These are phyloP conservation scores for Muscicapa striata DNA, from an alignment of 2,797 vertebrate genomes.

Conservation along the genomic window DNA sequence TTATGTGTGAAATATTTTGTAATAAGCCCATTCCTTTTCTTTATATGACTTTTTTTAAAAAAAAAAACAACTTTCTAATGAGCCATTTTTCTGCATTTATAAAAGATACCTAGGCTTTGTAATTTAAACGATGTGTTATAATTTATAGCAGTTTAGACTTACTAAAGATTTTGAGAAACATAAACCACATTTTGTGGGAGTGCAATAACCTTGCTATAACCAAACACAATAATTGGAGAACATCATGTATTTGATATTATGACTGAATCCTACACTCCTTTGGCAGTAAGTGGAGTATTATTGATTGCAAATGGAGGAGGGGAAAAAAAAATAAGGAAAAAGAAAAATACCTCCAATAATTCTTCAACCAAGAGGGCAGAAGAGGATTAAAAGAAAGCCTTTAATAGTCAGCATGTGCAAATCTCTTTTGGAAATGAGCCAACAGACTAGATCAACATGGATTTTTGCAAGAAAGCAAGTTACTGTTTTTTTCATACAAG, in stretches of 20 bases:
- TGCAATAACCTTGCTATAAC: neutral
- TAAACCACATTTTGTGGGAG: neutral
- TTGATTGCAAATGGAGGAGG: neutral
- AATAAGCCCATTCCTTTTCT: constrained; percentile 8
- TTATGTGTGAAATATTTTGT: constrained; percentile 51
- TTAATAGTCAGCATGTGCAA: neutral
- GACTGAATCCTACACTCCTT: neutral
- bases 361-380: neutral
- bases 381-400: neutral
- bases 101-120: neutral
- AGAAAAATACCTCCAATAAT: neutral
- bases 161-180: neutral
- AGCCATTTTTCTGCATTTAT: neutral
- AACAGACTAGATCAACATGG: neutral
- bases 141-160: neutral
- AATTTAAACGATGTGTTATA: neutral
- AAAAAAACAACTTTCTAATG: neutral
- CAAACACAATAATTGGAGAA: neutral
- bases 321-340: accelerated
- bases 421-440: neutral
- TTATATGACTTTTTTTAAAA: neutral
- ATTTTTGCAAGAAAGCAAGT: neutral
- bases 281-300: neutral
- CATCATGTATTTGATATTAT: neutral
- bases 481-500: neutral